Base-by-base conservation (phyloP, 2,888 invertebrate genomes). In the Creontiades dilutus region DNA sequence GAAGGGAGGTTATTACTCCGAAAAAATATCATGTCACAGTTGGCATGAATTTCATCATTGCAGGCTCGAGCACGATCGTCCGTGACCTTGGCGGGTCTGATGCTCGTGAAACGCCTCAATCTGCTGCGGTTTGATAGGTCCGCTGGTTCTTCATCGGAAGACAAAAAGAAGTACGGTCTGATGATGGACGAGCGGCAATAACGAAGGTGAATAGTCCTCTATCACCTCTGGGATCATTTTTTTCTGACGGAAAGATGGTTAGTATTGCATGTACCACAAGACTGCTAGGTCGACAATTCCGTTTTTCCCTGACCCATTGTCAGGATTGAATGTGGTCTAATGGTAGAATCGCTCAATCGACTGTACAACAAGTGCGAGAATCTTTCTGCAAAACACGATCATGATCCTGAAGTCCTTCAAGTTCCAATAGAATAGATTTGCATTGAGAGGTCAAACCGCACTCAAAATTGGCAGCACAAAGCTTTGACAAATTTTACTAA, bases 61-160 rank as follows among this genome's bases (percentile, higher is more conserved):
- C n/a, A 57, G 16, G 57, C 27, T 68, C 68, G 23, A 23, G 68
- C 68, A 68, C 68, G 68, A 68, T 68, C 68, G 23, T 68, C 68
- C 68, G 9, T 68, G 68, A 68, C 68, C 68, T 68, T 68, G 68
- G 19, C 68, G 5, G 61, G 19, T 68, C 23, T 23, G 23, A 23
- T 23, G 68, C 23, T 68, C 68, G 23, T 57, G 57, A 68, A 27
- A 23, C 23, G 11, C 23, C 68, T 68, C 68, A 68, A 68, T 68
- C 68, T 23, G 23, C 11, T 23, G 68, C 27, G 68, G 68, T 68
- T 61, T 68, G 68, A 23, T n/a, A 68, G 27, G 68, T 23, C 5
- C 68, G 23, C 23, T 0, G 68, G 68, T 68, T 68, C 23, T 68
- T 68, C 23, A 23, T 68, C 68, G 23, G 23, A 11, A 13, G 27